These are phyloP conservation scores for Chloroceryle amazona DNA, from an alignment of 2,797 vertebrate genomes.

Conservation along the genomic window DNA sequence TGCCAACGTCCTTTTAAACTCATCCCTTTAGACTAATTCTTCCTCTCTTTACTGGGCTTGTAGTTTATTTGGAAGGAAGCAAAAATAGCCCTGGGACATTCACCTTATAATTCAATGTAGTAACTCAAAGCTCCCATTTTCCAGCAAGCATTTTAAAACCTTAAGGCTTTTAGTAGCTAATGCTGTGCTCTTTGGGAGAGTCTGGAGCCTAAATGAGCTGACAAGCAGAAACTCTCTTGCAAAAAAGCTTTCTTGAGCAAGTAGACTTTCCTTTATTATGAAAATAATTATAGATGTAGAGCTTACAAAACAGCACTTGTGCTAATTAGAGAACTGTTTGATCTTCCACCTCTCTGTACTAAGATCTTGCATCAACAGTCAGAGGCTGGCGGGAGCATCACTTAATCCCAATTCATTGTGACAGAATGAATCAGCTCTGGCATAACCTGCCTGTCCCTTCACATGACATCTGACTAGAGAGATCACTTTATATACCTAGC, in stretches of 20 bases:
- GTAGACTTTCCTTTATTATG: not conserved
- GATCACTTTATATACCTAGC: not conserved
- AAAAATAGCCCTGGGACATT: constrained; percentile 22
- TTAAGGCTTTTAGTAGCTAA: constrained; percentile 31
- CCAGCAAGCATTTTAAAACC: constrained; percentile 32
- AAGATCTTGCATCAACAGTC: not conserved
- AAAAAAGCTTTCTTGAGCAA: constrained; percentile 1
- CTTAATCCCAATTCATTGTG: not conserved
- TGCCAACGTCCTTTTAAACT: constrained; percentile 30
- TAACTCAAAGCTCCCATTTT: constrained; percentile 34
- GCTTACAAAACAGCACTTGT: not conserved
- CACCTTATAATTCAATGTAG: not conserved
- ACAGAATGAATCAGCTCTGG: not conserved
- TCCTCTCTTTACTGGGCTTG: not conserved
- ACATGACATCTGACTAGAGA: not conserved
- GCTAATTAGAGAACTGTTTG: not conserved
- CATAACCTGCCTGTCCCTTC: not conserved
- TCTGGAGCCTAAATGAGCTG: not conserved
- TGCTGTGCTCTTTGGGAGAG: not conserved
- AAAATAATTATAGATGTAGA: not conserved
- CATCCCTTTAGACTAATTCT: not conserved
- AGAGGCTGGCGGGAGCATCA: not conserved
- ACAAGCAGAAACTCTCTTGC: constrained; percentile 13
- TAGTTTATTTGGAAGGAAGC: constrained; percentile 39
- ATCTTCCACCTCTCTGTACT: not conserved